Base-by-base conservation (phyloP, 2,113 vertebrate species). In the Gambusia holbrooki region DNA sequence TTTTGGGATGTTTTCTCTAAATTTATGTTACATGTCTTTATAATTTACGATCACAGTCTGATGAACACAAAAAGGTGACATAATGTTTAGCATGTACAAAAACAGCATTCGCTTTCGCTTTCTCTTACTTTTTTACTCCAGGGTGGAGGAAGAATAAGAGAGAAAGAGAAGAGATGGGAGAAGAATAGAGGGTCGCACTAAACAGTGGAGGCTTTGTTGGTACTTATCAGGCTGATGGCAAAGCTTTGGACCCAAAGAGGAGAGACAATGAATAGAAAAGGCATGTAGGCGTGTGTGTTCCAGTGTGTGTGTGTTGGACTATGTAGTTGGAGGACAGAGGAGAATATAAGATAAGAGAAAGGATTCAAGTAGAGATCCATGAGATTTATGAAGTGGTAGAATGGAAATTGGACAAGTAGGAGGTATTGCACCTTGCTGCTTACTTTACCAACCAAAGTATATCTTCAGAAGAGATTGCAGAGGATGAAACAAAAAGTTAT, bases 121-220 rank as follows among this genome's bases (percentile, higher is more conserved):
- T 76, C 80, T 80, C 76, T 82, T 74, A 74, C 67, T 80, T 80
- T 88, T 87, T 90, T 42, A 90, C 89, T 84, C 69, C 62, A 22
- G 80, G 87, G 87, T 54, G 85, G 86, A 73, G 72, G 77, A 80
- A 81, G 74, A 85, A 62, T 69, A 81, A 80, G 75, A 80, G 77
- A 78, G 88, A 48, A 17, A 86, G 80, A 42, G 40, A 37, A 37
- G 74, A 81, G 81, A 80, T 70, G n/a, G 72, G 66, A 71, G 81
- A 81, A 88, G 87, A 90, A 90, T 89, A 77, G 79, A 88, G 85
- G 88, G 90, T 91, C 85, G 85, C 80, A 81, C 74, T 32, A 92
- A 85, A 93, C 92, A 98, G 96, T 97, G 94, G 93, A 83, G 93
- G 95, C 97, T 98, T 99, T 98, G 97, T 99, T 96, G 93, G 84